These are phyloP conservation scores for Clitarchus hookeri DNA, from an alignment of 2,888 invertebrate species.

Conservation along the genomic window DNA sequence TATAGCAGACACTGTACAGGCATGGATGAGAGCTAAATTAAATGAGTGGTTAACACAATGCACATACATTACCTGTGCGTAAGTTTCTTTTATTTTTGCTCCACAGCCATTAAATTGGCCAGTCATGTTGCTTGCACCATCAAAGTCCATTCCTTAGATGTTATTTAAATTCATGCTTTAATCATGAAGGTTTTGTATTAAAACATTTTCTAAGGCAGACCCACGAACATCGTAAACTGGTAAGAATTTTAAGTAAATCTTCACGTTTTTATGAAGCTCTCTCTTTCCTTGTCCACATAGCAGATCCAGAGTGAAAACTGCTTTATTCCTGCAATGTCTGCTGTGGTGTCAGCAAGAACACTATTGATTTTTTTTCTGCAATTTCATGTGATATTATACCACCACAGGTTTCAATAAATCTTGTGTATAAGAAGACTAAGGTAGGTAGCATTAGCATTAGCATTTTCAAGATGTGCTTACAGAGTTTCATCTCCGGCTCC, in stretches of 20 bases:
- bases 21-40: too few relatives aligned
- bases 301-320: too few relatives aligned
- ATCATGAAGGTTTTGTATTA: slow-evolving; percentile 8
- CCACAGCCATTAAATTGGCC: background rate
- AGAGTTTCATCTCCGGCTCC: too few relatives aligned
- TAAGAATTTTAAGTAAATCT: background rate
- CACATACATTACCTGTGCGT: background rate
- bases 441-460: too few relatives aligned
- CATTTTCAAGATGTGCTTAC: too few relatives aligned
- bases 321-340: too few relatives aligned
- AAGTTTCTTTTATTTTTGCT: slow-evolving; percentile 3
- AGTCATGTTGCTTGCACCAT: background rate
- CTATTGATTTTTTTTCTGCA: too few relatives aligned
- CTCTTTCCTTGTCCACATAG: background rate
- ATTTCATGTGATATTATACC: too few relatives aligned
- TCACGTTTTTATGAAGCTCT: background rate
- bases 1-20: slow-evolving; percentile 5
- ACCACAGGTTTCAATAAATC: too few relatives aligned
- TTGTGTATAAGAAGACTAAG: too few relatives aligned
- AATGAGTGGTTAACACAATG: too few relatives aligned
- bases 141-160: background rate
- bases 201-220: background rate
- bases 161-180: background rate
- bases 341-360: too few relatives aligned
- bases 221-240: background rate